These are phyloP conservation scores for Benthosema pterotum DNA, from an alignment of 2,797 vertebrate genomes.

Conservation along the genomic window DNA sequence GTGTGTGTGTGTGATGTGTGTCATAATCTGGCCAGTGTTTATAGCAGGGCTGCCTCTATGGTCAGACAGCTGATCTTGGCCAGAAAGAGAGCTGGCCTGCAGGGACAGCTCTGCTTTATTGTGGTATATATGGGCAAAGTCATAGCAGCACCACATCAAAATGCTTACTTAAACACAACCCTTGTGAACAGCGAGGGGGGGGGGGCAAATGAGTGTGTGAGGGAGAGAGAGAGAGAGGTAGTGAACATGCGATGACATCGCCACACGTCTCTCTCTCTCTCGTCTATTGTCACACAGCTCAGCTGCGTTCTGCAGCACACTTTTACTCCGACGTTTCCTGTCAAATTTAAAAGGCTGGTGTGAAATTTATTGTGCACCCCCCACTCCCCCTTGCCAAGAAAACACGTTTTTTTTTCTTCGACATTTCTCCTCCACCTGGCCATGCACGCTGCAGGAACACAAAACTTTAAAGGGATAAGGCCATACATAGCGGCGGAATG, in stretches of 20 bases:
- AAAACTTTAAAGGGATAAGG: constrained; percentile 22
- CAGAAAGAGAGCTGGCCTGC: constrained; percentile 54
- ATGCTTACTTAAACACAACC: constrained; percentile 51
- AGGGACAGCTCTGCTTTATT: constrained; percentile 59
- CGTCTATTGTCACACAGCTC: constrained; percentile 55
- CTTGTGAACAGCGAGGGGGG: constrained; percentile 22
- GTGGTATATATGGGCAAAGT: constrained; percentile 62
- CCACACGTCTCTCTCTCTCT: constrained; percentile 18
- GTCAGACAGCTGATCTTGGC: constrained; percentile 77
- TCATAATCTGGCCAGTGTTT: constrained; percentile 72
- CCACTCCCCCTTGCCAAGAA: constrained; percentile 22
- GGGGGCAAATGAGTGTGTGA: constrained; percentile 21
- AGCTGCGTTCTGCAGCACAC: constrained; percentile 70
- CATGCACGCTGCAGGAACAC: constrained; percentile 28
- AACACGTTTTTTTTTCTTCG: constrained; percentile 66
- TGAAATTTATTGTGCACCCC: constrained; percentile 75
- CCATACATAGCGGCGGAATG: constrained; percentile 44
- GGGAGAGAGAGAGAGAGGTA: constrained; percentile 2
- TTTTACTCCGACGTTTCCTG: constrained; percentile 67
- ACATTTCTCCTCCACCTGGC: constrained; percentile 65
- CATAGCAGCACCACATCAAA: constrained; percentile 63
- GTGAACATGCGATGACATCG: constrained; percentile 53
- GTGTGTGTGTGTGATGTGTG: constrained; percentile 57
- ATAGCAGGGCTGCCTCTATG: constrained; percentile 59
- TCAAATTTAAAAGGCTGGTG: constrained; percentile 74